Percentiles rank a stretch among this genome's conserved stretches.
These are phyloP conservation scores for Urocolius indicus DNA, from an alignment of 2,113 vertebrate genomes.

Conservation along the genomic window DNA sequence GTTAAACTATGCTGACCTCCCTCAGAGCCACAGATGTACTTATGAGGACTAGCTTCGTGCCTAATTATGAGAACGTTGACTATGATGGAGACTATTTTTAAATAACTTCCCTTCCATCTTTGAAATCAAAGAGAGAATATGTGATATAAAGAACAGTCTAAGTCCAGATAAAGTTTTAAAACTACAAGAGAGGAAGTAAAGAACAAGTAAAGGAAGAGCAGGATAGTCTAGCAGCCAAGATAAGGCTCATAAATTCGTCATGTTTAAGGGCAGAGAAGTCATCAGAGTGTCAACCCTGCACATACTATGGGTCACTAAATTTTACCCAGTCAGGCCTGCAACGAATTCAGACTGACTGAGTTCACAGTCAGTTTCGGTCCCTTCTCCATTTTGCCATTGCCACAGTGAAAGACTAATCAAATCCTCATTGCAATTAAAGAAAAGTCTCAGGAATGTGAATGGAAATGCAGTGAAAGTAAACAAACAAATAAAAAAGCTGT, in stretches of 20 bases:
- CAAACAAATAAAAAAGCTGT: background rate
- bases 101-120: slow-evolving; percentile 59
- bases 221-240: background rate
- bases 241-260: slow-evolving; percentile 14
- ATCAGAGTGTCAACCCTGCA: background rate
- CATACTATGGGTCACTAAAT: background rate
- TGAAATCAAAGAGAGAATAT: slow-evolving; percentile 59
- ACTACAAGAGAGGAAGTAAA: slow-evolving; percentile 27
- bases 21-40: slow-evolving; percentile 53
- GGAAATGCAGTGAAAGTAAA: background rate
- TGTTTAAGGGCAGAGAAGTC: background rate
- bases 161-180: slow-evolving; percentile 55
- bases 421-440: background rate
- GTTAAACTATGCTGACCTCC: slow-evolving; percentile 42
- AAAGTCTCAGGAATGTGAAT: background rate
- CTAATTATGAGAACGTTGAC: background rate
- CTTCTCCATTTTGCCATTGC: background rate
- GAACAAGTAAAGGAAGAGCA: slow-evolving; percentile 29
- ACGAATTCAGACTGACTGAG: background rate
- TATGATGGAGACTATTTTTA: slow-evolving; percentile 45
- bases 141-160: slow-evolving; percentile 19
- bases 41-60: slow-evolving; percentile 15
- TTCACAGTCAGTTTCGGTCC: fast-evolving
- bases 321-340: background rate
- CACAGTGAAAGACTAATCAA: background rate